Percentiles rank a stretch among this genome's conserved stretches.
phyloP scores from a whole-genome alignment of 2,113 vertebrate genomes.

The Cyrtonyx montezumae region DNA sequence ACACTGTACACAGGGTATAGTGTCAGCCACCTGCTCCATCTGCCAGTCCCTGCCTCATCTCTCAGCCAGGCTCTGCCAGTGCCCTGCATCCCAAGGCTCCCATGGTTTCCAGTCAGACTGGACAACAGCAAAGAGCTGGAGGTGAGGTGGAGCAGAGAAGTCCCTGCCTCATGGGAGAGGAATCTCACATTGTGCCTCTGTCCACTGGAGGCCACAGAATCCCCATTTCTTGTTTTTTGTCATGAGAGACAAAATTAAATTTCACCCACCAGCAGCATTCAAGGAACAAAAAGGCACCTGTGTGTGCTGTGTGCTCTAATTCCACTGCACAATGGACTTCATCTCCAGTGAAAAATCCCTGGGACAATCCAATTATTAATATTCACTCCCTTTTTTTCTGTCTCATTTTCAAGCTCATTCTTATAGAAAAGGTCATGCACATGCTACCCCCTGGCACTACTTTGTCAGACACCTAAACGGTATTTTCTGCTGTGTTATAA shows the following conservation, averaged over 20 bases:
- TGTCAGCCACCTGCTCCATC: background rate
- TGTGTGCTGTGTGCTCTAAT: background rate
- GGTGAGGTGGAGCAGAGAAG: background rate
- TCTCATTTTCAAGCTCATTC: conserved; percentile 21
- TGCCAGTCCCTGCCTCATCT: background rate
- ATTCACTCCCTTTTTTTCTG: background rate
- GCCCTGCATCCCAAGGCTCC: background rate
- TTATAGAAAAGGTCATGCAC: conserved; percentile 16
- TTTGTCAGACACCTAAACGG: background rate
- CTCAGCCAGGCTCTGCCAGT: background rate
- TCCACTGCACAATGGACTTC: background rate
- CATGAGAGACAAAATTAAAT: background rate
- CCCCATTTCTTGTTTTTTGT: background rate
- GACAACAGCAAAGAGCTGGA: background rate
- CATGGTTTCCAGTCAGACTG: rapidly evolving
- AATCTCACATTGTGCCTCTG: background rate
- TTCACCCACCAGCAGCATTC: background rate
- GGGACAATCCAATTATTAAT: conserved; percentile 7
- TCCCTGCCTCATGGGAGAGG: background rate
- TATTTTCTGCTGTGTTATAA: background rate
- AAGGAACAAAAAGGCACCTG: background rate
- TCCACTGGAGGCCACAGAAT: background rate
- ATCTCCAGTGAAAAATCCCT: background rate
- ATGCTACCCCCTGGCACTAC: background rate
- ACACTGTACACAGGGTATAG: background rate